Evolutionary conservation across 2,113 vertebrate genomes (phyloP).

Genomic region (Todiramphus chloris): DNA sequence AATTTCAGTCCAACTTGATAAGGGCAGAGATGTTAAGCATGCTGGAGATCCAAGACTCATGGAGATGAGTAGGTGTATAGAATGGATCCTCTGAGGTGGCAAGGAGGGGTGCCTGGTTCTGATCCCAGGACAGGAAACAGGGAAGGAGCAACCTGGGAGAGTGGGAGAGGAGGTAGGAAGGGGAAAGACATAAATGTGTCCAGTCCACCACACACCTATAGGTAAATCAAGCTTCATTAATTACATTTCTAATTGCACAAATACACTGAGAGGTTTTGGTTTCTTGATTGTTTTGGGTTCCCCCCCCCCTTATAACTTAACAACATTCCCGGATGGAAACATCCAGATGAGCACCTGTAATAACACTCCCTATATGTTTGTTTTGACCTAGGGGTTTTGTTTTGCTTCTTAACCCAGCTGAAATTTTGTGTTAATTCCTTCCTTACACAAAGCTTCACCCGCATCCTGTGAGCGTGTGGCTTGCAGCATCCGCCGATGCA

Average conservation of each 20-base stretch:
- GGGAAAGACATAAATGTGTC: background rate
- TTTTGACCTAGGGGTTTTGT: background rate
- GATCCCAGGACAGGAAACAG: background rate
- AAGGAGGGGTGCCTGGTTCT: background rate
- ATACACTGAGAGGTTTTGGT: background rate
- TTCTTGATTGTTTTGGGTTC: background rate
- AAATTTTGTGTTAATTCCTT: background rate
- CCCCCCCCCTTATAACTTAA: background rate
- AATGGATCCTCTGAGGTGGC: background rate
- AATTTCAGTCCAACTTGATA: background rate
- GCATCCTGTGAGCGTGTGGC: rapidly evolving
- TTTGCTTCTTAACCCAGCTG: constrained; percentile 11
- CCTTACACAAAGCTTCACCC: background rate
- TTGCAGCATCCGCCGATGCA: background rate
- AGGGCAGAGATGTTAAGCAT: background rate
- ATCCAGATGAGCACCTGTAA: background rate
- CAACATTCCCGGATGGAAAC: background rate
- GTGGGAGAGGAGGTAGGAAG: background rate
- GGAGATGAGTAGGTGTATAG: background rate
- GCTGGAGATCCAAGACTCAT: background rate
- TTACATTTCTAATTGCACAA: background rate
- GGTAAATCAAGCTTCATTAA: background rate
- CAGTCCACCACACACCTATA: background rate
- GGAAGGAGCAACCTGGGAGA: background rate
- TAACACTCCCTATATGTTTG: background rate